Evolutionary conservation across 2,888 invertebrate species (phyloP), one percentile per base, ranked within the genome.

Genomic region (Steinernema scapterisci): DNA sequence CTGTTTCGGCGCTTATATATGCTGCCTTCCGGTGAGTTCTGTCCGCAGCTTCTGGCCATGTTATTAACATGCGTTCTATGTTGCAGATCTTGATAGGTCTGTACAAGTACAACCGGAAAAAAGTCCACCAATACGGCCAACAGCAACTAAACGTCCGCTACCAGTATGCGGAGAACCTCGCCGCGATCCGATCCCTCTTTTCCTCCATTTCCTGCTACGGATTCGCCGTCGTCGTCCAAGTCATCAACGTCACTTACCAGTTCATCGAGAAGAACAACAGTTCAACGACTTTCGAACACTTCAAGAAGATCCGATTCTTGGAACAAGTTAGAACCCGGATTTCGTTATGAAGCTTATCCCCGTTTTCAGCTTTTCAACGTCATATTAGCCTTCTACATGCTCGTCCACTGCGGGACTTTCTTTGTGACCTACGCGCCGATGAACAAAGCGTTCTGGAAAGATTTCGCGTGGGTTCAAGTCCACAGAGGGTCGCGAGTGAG

Each of bases 81-180:
- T 16, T 74, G 16, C 46, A 74, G 74, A n/a, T 75, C 2, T 45
- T 75, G 5, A 13, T 44, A 27, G 21, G 48, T 25, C 52, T 75
- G n/a, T 75, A 75, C 54, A 73, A 51, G 1, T 71, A 27, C 75
- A 75, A 75, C 52, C 21, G 48, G 31, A n/a, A 71, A 0, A 52
- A 71, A 16, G 51, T 25, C 38, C 45, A 54, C 38, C 52, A 27
- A n/a, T 31, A 75, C 71, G 72, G 25, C 6, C 31, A 16, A 13
- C 63, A 63, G 51, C 46, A 27, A 31, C 45, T 75, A 25, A 43
- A 46, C 45, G 51, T 72, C 21, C 52, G 75, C 0, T 75, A 75
- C 54, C 75, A 75, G 25, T 75, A 71, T 45, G 16, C n/a, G 0
- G 71, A 71, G 23, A 75, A 51, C 25, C 31, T 71, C 1, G 71